phyloP scores from a whole-genome alignment of 2,113 vertebrate species.

The Hucho hucho region DNA sequence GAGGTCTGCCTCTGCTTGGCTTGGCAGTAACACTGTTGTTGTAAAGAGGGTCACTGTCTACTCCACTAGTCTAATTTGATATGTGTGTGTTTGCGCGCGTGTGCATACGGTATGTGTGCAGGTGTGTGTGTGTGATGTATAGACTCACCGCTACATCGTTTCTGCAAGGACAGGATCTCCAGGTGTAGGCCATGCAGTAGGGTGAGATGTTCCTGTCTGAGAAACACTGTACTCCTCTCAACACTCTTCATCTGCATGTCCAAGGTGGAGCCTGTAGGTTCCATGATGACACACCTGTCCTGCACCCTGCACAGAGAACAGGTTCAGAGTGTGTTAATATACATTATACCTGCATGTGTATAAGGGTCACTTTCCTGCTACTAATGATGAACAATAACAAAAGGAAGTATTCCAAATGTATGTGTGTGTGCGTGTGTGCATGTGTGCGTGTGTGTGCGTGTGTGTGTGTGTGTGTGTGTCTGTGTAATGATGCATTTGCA shows the following conservation, averaged over 20 bases:
- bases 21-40: background rate
- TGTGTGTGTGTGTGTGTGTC: no score
- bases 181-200: conserved; percentile 90
- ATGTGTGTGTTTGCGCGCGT: background rate
- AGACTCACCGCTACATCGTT: conserved; percentile 88
- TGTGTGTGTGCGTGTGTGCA: background rate
- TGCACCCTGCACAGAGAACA: conserved; percentile 24
- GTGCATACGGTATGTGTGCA: background rate
- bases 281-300: conserved; percentile 76
- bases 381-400: background rate
- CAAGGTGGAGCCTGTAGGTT: conserved; percentile 75
- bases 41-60: conserved; percentile 34
- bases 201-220: conserved; percentile 91
- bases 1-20: background rate
- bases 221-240: conserved; percentile 89
- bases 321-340: background rate
- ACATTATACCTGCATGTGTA: background rate
- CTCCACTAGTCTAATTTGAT: conserved; percentile 16
- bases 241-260: conserved; percentile 88
- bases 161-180: conserved; percentile 95
- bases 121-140: background rate
- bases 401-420: background rate
- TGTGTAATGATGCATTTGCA: background rate
- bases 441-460: no score
- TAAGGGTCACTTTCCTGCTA: background rate